These are phyloP conservation scores for Lepidonotus clava DNA, from an alignment of 2,888 invertebrate species.

Conservation along the genomic window DNA sequence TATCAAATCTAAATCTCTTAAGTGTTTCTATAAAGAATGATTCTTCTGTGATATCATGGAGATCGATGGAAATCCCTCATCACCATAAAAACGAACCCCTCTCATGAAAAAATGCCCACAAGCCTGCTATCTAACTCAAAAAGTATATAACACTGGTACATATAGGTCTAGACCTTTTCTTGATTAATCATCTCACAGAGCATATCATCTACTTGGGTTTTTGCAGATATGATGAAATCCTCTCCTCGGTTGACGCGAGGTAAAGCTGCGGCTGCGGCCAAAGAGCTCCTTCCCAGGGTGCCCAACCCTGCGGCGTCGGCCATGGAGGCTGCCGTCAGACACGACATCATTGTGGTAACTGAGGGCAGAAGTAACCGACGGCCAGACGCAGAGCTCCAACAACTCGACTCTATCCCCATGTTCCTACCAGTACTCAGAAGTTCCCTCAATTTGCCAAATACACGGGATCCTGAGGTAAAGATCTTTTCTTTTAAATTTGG, in stretches of 20 bases:
- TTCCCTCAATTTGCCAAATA: constrained; percentile 88
- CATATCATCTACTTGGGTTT: no score
- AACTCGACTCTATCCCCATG: constrained; percentile 86
- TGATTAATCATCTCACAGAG: no score
- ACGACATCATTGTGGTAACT: constrained; percentile 78
- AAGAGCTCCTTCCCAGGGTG: constrained; percentile 38
- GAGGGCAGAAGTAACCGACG: constrained; percentile 68
- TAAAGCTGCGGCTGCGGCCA: constrained; percentile 23
- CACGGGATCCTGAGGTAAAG: not conserved
- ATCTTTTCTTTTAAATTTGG: no score
- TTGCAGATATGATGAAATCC: constrained; percentile 45
- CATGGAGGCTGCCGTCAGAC: constrained; percentile 67
- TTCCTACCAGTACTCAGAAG: constrained; percentile 96
- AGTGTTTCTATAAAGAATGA: no score
- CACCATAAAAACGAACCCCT: no score
- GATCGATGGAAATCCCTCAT: no score
- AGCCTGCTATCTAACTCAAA: no score
- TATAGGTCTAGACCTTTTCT: no score
- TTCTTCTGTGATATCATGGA: no score
- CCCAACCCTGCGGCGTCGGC: constrained; percentile 45
- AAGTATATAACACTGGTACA: no score
- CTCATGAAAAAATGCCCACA: no score
- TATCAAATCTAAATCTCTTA: no score
- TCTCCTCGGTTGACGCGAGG: constrained; percentile 55
- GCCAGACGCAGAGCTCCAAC: constrained; percentile 75